Evolutionary conservation across 1,140 invertebrate species (phyloP), one percentile per base, ranked within the genome.

Genomic region (Himalopsyche phryganea): DNA sequence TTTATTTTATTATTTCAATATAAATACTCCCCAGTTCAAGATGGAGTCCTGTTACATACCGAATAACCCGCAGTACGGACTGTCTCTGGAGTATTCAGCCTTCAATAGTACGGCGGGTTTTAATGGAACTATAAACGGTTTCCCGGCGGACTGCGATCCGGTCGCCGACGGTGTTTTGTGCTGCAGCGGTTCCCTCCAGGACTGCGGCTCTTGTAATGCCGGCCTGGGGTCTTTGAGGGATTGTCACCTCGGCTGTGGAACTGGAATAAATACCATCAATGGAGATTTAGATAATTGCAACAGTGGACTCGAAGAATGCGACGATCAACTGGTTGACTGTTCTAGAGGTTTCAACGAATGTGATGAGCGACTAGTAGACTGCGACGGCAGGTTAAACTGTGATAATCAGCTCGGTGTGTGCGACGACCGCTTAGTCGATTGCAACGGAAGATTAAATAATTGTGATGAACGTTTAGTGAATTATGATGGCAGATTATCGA

Each of bases 31-130:
- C 44, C n/a, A 15, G n/a, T 48, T 53, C 63, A 54, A 67, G 62
- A 71, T 70, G 58, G 76, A 77, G 74, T 75, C 76, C 42, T 76
- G 75, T 69, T 78, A 77, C 68, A 68, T 77, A 40, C 76, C 75
- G 20, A 78, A 78, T 71, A 77, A 77, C 66, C 75, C 76, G 20
- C 75, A 77, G 72, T 78, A 69, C 68, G 75, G 72, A 60, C 63
- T 74, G 61, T 64, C 65, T 53, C 71, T 73, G 60, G 72, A 70
- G 67, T 76, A 70, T 63, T 63, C 57, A 28, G 60, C 65, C 38
- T 66, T 67, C 66, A 68, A 69, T 60, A 67, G 58, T 17, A 67
- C 61, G 13, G 68, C 72, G 42, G 72, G 70, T 69, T 78, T 50
- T 41, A 50, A 58, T 18, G 61, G 49, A 1, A 41, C n/a, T 33